phyloP scores from a whole-genome alignment of 1,140 invertebrate species.

The Ips typographus region DNA sequence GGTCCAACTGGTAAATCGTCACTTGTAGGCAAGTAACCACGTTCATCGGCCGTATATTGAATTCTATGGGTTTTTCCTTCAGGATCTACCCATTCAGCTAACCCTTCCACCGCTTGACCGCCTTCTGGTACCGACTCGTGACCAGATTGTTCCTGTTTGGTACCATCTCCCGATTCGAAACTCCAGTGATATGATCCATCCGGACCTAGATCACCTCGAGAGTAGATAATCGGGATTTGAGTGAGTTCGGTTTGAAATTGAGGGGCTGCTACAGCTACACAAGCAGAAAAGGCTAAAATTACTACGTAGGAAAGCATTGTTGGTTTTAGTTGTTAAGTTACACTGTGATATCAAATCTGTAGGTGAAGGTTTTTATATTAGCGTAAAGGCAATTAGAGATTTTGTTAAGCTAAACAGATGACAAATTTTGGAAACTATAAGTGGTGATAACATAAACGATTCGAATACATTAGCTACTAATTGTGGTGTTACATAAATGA shows the following conservation, averaged over 20 bases:
- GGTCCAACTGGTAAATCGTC: conserved; percentile 61
- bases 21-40: conserved; percentile 59
- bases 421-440: not conserved
- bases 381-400: too few relatives aligned
- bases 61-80: conserved; percentile 61
- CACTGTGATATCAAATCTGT: too few relatives aligned
- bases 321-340: not conserved
- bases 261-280: not conserved
- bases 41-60: conserved; percentile 62
- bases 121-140: conserved; percentile 47
- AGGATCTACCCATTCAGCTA: conserved; percentile 66
- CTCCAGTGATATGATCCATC: conserved; percentile 25
- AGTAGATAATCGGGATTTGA: conserved; percentile 5
- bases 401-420: too few relatives aligned
- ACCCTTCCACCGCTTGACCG: conserved; percentile 61
- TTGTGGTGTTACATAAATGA: not conserved
- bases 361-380: too few relatives aligned
- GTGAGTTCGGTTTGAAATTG: not conserved
- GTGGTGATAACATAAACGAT: not conserved
- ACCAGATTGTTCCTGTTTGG: conserved; percentile 22
- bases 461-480: not conserved
- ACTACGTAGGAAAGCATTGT: not conserved
- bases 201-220: conserved; percentile 5
- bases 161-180: conserved; percentile 27
- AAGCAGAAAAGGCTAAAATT: not conserved